Evolutionary conservation across 92 coral and sea anemone species (phyloP).

Genomic region (Ricordea florida): DNA sequence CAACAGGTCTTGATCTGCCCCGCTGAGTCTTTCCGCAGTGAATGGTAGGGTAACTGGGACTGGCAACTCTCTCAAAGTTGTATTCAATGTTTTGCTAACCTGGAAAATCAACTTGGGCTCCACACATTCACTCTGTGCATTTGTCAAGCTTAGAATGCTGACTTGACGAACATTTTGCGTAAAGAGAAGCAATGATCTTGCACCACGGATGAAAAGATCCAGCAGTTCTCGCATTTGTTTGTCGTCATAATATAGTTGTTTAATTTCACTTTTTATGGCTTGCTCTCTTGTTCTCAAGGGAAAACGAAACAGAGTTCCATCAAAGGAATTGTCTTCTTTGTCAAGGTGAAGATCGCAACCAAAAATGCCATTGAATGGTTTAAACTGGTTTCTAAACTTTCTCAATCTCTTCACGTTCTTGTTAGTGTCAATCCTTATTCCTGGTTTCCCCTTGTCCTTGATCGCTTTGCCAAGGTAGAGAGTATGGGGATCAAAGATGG

Average conservation of each 20-base stretch:
- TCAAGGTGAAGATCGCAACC: constrained; percentile 32
- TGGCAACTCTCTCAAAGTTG: neutral
- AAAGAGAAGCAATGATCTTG: constrained; percentile 33
- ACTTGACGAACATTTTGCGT: constrained; percentile 60
- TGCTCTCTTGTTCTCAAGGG: constrained; percentile 43
- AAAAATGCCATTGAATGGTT: constrained; percentile 60
- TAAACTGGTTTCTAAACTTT: constrained; percentile 40
- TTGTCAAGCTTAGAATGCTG: constrained; percentile 5
- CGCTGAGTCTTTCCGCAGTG: constrained; percentile 11
- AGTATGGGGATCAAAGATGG: constrained; percentile 58
- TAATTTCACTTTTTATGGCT: constrained; percentile 55
- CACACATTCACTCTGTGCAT: neutral
- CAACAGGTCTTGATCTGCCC: constrained; percentile 31
- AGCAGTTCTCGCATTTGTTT: constrained; percentile 28
- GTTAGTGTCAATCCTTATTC: constrained; percentile 36
- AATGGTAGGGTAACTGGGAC: neutral
- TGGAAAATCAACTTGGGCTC: constrained; percentile 12
- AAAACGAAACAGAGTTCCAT: constrained; percentile 59
- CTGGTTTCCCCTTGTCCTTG: constrained; percentile 51
- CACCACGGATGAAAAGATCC: constrained; percentile 13
- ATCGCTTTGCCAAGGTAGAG: constrained; percentile 42
- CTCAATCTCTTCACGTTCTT: constrained; percentile 14
- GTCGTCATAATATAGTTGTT: constrained; percentile 26
- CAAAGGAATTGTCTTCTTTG: constrained; percentile 11
- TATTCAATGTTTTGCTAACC: constrained; percentile 13